Conservation (phyloP, 1,140 invertebrate genomes). For the Bursaphelenchus mucronatus region DNA sequence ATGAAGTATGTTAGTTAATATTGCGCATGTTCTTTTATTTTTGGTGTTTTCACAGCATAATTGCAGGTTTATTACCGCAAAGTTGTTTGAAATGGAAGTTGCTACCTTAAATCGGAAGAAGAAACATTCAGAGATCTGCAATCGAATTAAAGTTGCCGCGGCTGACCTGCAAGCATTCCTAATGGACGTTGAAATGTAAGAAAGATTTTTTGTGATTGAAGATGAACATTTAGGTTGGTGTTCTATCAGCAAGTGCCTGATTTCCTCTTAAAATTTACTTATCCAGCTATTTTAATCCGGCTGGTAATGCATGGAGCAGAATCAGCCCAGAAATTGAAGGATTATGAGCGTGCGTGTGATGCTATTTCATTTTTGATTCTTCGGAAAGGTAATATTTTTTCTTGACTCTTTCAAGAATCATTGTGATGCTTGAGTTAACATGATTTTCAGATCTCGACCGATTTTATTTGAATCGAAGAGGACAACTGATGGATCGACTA, state of each 20-base stretch:
- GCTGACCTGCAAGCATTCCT: no score
- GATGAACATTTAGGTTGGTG: background rate
- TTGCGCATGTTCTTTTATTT: no score
- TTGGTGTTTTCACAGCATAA: no score
- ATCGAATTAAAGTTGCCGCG: no score
- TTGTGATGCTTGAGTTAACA: background rate
- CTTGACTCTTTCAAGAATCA: background rate
- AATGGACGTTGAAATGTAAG: no score
- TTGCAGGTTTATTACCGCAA: no score
- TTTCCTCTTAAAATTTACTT: slow-evolving; percentile 29
- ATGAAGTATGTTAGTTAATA: no score
- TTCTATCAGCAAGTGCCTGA: slow-evolving; percentile 14
- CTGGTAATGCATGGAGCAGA: slow-evolving; percentile 25
- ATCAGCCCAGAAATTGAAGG: slow-evolving; percentile 20
- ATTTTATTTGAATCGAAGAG: slow-evolving; percentile 41
- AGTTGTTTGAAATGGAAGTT: no score
- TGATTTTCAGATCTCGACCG: slow-evolving; percentile 23
- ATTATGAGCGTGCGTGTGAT: slow-evolving; percentile 31
- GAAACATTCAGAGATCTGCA: no score
- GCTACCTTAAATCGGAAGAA: no score
- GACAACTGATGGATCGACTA: slow-evolving; percentile 44
- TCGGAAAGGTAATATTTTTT: slow-evolving; percentile 22
- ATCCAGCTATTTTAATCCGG: slow-evolving; percentile 29
- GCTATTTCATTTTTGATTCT: slow-evolving; percentile 26
- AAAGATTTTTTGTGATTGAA: no score